Evolutionary conservation across 1,140 invertebrate species (phyloP), one percentile per base, ranked within the genome.

Genomic region (Plodia interpunctella): DNA sequence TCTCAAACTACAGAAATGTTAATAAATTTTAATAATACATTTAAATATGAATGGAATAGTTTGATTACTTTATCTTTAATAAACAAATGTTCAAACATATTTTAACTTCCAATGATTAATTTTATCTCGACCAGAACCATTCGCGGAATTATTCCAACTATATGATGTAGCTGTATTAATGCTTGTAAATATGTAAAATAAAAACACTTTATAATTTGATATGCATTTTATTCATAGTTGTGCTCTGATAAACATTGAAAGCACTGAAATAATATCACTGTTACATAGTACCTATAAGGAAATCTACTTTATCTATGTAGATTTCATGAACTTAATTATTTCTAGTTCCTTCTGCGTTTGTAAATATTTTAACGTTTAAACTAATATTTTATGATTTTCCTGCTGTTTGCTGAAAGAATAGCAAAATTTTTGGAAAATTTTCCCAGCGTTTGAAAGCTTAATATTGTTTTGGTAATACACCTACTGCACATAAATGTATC

Each of bases 171-270:
- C 54, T 38, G 18, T 55, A 44, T 49, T 20, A 28, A 74, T 63
- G 68, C 72, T 80, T 84, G 81, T 84, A 84, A 78, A 84, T 84
- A 84, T 84, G 81, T 84, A 84, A 75, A 80, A 80, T 84, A 80
- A 84, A 84, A 66, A 52, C 57, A 59, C 57, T 55, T 65, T 51
- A 52, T 55, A 54, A 54, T n/a, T 54, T 49, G 54, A 53, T 3
- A 25, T 15, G 20, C 13, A 9, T 28, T 28, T 13, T 54, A 25
- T 20, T 54, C 19, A 54, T 5, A 3, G 20, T 30, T 54, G 19
- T 54, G 52, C 52, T 54, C 38, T 44, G 38, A n/a, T 44, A 5
- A 44, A 44, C 38, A 44, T 44, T 44, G 5, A 15, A 44, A 44
- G 15, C 38, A 15, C 38, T 32, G 15, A 44, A 44, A 15, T 44